Evolutionary conservation across 2,113 vertebrate species (phyloP), one percentile per base, ranked within the genome.

Genomic region (Athene noctua): DNA sequence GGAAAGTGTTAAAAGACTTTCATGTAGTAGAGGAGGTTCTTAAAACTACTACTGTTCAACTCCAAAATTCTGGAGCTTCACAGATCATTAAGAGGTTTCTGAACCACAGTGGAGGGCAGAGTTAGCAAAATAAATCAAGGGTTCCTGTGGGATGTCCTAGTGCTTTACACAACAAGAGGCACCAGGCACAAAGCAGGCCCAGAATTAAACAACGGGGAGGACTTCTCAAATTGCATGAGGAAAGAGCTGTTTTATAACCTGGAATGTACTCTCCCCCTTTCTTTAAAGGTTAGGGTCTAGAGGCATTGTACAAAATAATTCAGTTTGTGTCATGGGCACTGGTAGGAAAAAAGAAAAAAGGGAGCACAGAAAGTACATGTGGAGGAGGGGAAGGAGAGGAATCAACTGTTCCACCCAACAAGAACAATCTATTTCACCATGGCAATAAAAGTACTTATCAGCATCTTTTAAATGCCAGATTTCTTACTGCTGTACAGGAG

Each of bases 81-180:
- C 93, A 97, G 96, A 94, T 80, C 98, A 92, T 96, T 95, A 93
- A 92, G 96, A 95, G 96, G 94, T 86, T 96, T 96, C 87, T 97
- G 95, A 97, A 97, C 94, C 89, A 86, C 95, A 97, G 96, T 97
- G 93, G 95, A 97, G 90, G 96, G 97, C 96, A 97, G 94, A 97
- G 97, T 86, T 89, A 96, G 94, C 95, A 97, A 98, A 98, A 98
- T 98, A 98, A 98, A 98, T 98, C 96, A 94, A 78, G 97, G 96
- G 97, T 96, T 98, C 97, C 98, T 97, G 79, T 4, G 97, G 97
- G 98, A 98, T 94, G 97, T 80, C 96, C 97, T 93, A 65, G 97
- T 89, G 97, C 97, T 96, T 94, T 81, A 87, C 97, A 96, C 86
- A 94, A 71, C 85, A 96, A 94, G 91, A 95, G 87, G 94, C 95